Base-by-base conservation (phyloP, 2,888 invertebrate species). In the Noctua janthina region DNA sequence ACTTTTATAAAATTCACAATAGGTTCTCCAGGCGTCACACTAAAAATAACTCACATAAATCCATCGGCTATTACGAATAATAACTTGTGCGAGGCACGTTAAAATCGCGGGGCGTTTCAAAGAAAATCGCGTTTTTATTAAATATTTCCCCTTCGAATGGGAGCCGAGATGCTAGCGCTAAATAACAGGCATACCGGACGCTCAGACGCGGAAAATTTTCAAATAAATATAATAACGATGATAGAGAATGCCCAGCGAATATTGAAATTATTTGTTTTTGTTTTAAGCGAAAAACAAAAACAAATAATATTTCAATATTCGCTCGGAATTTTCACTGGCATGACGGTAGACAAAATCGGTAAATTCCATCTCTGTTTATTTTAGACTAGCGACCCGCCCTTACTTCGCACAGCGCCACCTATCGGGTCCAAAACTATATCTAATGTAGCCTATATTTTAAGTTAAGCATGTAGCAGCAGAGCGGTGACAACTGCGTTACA, bases 71-170 rank as follows among this genome's bases (percentile, higher is more conserved):
- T 82, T 86, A 86, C 81, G 83, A 88, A 90, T 87, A 90, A 90
- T 89, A 90, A 88, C 87, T 90, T 87, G 82, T 83, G 73, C 83
- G 75, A 67, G 87, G 86, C 81, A 89, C 89, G 91, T 89, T 87
- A 88, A 91, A 92, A 91, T 91, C 90, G 92, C 83, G 76, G 88
- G 82, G 88, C 85, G 87, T 91, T 91, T 91, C 89, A 90, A 91
- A 91, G 88, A 89, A 92, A 91, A 91, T 91, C 90, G 88, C 90
- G 85, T 90, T 91, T 91, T 92, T 92, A 93, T 92, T 91, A 92
- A 92, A 92, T 92, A 92, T 91, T 91, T 92, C 90, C 90, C 87
- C 87, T 87, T 85, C 90, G 88, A 89, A 92, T 91, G 89, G 90
- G 86, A 91, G 87, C 79, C 64, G 78, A 86, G 88, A 84, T 81